Evolutionary conservation across 2,797 vertebrate species (phyloP).

Genomic region (Austrolebias charrua): DNA sequence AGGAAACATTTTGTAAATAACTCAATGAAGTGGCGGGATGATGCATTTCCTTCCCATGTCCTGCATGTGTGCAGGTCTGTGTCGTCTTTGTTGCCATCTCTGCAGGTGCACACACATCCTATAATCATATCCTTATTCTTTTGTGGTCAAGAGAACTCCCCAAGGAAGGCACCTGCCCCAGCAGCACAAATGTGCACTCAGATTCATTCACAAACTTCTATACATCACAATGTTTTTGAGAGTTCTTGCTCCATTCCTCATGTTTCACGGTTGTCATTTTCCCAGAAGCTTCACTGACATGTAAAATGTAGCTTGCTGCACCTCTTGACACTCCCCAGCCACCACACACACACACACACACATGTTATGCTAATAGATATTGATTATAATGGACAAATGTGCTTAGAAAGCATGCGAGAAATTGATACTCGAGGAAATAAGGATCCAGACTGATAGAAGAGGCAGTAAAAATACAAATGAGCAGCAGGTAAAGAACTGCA

Average conservation of each 20-base stretch:
- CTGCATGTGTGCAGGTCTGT: constrained; percentile 23
- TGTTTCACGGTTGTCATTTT: constrained; percentile 22
- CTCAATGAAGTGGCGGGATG: constrained; percentile 43
- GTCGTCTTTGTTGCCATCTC: constrained; percentile 66
- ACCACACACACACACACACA: background rate
- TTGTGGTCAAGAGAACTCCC: constrained; percentile 68
- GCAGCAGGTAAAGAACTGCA: constrained; percentile 1
- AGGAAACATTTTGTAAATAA: constrained; percentile 29
- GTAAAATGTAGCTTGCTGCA: constrained; percentile 9
- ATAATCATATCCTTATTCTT: constrained; percentile 82
- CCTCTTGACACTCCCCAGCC: no score
- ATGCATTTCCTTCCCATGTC: constrained; percentile 68
- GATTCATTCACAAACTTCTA: constrained; percentile 16
- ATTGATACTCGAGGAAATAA: constrained; percentile 37
- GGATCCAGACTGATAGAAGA: constrained; percentile 38
- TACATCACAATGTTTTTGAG: constrained; percentile 10
- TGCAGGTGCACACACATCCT: constrained; percentile 81
- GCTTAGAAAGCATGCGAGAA: constrained; percentile 49
- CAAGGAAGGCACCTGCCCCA: constrained; percentile 74
- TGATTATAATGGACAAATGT: constrained; percentile 52
- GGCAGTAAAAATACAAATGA: constrained; percentile 45
- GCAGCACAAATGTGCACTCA: constrained; percentile 5
- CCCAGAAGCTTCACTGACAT: constrained; percentile 23
- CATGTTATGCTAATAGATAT: constrained; percentile 13
- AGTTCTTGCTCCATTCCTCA: constrained; percentile 37